Percentiles rank a stretch among this genome's conserved stretches.
These are phyloP conservation scores for Brachionus angularis DNA, from an alignment of 1,140 invertebrate genomes.

Conservation along the genomic window DNA sequence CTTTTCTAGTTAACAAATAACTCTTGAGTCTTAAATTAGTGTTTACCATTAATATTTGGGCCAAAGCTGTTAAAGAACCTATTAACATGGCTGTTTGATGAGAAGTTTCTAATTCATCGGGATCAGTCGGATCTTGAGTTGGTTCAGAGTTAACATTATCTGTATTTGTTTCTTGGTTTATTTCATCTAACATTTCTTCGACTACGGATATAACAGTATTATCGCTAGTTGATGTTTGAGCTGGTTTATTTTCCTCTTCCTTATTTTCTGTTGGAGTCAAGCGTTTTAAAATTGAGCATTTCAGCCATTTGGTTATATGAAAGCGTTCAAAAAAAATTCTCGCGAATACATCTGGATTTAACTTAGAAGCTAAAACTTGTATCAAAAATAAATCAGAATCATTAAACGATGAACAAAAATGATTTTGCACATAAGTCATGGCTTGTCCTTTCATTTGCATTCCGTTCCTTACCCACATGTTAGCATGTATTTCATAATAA, in stretches of 20 bases:
- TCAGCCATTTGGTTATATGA: conserved; percentile 11
- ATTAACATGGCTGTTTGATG: conserved; percentile 78
- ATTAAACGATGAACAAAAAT: conserved; percentile 96
- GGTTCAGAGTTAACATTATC: conserved; percentile 64
- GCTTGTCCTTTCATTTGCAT: conserved; percentile 94
- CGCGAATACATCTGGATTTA: conserved; percentile 6
- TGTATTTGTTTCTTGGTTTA: conserved; percentile 54
- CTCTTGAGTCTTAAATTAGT: conserved; percentile 26
- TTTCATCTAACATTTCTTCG: conserved; percentile 25
- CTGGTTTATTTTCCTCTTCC: background rate
- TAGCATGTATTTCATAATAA: conserved; percentile 87
- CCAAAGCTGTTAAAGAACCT: conserved; percentile 68
- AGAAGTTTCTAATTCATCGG: conserved; percentile 53
- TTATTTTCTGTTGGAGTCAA: background rate
- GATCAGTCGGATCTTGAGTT: conserved; percentile 65
- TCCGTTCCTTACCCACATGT: conserved; percentile 91
- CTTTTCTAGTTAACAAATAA: conserved; percentile 66
- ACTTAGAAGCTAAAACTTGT: conserved; percentile 49
- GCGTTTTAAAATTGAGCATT: conserved; percentile 8
- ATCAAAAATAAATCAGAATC: conserved; percentile 87
- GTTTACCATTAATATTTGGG: background rate
- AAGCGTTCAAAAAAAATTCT: conserved; percentile 32
- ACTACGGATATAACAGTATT: too few relatives aligned
- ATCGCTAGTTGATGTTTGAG: conserved; percentile 3
- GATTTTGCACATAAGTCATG: conserved; percentile 96